Conservation (phyloP, 2,113 vertebrate species). For the Sturnira hondurensis region DNA sequence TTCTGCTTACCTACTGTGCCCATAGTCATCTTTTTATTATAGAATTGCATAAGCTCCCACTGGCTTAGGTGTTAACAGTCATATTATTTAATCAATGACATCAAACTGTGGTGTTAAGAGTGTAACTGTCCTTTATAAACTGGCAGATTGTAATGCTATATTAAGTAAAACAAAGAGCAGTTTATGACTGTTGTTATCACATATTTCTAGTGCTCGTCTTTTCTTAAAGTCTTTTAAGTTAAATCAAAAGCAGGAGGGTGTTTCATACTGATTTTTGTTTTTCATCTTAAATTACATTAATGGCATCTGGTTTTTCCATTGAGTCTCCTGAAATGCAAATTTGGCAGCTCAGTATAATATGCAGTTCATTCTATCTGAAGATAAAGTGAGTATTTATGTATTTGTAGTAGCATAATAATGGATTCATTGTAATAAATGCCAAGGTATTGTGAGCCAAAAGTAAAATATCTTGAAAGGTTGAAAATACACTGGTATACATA, state of each 20-base stretch:
- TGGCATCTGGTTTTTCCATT: neutral
- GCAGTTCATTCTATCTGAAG: neutral
- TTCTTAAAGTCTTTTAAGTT: conserved; percentile 24
- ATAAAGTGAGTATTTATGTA: neutral
- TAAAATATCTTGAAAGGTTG: neutral
- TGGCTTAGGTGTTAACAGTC: conserved; percentile 49
- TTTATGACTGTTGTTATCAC: conserved; percentile 11
- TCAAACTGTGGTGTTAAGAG: conserved; percentile 56
- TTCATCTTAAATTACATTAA: neutral
- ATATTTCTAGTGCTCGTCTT: conserved; percentile 11
- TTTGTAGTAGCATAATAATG: conserved; percentile 22
- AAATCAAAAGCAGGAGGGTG: conserved; percentile 36
- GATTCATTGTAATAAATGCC: neutral
- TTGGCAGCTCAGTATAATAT: neutral
- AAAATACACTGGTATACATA: neutral
- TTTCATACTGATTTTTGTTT: conserved; percentile 28
- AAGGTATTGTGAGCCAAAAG: neutral
- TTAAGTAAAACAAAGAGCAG: conserved; percentile 58
- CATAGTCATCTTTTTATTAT: conserved; percentile 64
- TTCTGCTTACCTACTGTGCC: neutral
- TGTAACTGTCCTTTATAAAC: conserved; percentile 49
- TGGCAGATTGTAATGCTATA: neutral
- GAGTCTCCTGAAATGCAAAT: conserved; percentile 24
- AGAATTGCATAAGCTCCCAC: conserved; percentile 17
- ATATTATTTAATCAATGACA: conserved; percentile 70